phyloP scores from a whole-genome alignment of 2,888 invertebrate species.

The Melanostoma mellinum region DNA sequence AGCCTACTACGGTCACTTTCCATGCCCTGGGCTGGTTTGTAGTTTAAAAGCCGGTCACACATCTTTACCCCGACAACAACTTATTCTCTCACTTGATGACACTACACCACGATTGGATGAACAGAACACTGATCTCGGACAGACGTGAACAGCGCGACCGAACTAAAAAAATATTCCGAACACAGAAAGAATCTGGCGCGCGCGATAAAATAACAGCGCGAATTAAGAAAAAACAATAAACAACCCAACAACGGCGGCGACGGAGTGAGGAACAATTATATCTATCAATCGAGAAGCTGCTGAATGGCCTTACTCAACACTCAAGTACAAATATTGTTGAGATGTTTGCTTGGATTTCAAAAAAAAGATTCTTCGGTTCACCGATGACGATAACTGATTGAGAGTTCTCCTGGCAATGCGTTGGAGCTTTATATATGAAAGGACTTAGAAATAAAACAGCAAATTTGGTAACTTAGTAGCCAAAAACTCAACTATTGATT shows the following conservation, averaged over 20 bases:
- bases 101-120: slow-evolving; percentile 9
- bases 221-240: too few species aligned
- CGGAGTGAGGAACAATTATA: too few species aligned
- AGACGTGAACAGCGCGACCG: neutral
- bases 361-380: too few species aligned
- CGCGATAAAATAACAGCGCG: neutral
- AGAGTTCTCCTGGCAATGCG: slow-evolving; percentile 34
- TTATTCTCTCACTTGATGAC: neutral
- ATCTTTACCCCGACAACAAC: slow-evolving; percentile 58
- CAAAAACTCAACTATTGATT: slow-evolving; percentile 76
- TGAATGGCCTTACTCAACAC: too few species aligned
- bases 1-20: slow-evolving; percentile 77
- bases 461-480: slow-evolving; percentile 65
- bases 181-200: neutral
- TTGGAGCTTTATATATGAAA: slow-evolving; percentile 73
- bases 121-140: neutral
- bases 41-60: slow-evolving; percentile 80
- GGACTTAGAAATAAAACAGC: slow-evolving; percentile 44
- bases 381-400: too few species aligned
- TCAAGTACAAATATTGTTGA: neutral
- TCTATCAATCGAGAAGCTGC: too few species aligned
- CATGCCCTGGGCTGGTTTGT: slow-evolving; percentile 75
- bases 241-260: too few species aligned
- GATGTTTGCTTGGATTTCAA: neutral
- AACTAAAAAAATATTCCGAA: slow-evolving; percentile 2